Conservation (phyloP, 2,113 vertebrate species). For the Danionella cerebrum region DNA sequence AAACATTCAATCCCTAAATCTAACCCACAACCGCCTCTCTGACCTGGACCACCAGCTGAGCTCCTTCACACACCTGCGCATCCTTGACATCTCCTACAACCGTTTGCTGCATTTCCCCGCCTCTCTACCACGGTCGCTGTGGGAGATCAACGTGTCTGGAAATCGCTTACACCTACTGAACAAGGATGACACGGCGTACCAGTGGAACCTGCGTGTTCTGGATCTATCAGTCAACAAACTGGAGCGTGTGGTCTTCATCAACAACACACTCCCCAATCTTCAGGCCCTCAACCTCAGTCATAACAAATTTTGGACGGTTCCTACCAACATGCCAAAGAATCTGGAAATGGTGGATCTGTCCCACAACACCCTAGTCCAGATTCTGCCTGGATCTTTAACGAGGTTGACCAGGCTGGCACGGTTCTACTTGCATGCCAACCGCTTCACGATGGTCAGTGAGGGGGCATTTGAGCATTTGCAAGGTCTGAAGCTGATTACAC, state of each 20-base stretch:
- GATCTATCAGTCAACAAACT: conserved; percentile 85
- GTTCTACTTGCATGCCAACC: conserved; percentile 87
- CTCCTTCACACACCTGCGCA: conserved; percentile 78
- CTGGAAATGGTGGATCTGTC: conserved; percentile 81
- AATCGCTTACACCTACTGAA: conserved; percentile 82
- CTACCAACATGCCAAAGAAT: conserved; percentile 86
- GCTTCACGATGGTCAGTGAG: conserved; percentile 73
- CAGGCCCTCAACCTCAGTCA: conserved; percentile 81
- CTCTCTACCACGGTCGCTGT: conserved; percentile 82
- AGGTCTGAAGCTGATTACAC: conserved; percentile 70
- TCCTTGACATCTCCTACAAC: conserved; percentile 88
- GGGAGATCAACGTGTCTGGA: conserved; percentile 78
- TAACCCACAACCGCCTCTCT: conserved; percentile 82
- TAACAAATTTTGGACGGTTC: conserved; percentile 92
- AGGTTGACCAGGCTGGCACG: conserved; percentile 67
- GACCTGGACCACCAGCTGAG: conserved; percentile 77
- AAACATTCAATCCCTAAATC: conserved; percentile 82
- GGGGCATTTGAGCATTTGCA: conserved; percentile 72
- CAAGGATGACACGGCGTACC: conserved; percentile 89
- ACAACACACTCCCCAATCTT: conserved; percentile 83
- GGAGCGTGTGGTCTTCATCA: conserved; percentile 87
- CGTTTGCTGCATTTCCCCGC: conserved; percentile 73
- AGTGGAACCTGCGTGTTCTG: conserved; percentile 86
- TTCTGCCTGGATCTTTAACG: conserved; percentile 80
- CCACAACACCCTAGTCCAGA: conserved; percentile 80